Evolutionary conservation across 2,888 invertebrate species (phyloP), one percentile per base, ranked within the genome.

Genomic region (Venusia cambrica): DNA sequence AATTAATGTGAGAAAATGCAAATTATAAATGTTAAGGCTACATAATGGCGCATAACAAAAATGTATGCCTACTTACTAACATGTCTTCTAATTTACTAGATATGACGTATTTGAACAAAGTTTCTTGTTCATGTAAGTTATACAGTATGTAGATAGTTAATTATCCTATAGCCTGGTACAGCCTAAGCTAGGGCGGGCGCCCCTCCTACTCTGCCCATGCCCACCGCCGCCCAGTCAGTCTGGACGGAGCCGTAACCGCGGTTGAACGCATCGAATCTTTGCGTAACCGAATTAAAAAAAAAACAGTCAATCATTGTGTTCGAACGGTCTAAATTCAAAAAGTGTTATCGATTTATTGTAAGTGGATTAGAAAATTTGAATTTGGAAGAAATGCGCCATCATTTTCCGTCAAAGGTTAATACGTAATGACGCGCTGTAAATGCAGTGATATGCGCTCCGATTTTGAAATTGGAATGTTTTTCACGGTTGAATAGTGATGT

Each of bases 141-240:
- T 32, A 28, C 14, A 26, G 14, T 19, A 36, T 22, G 31, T 38
- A 38, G 51, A 54, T 54, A n/a, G n/a, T n/a, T n/a, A n/a, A n/a
- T n/a, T n/a, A 56, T 47, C 49, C 54, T 48, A 48, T 45, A 38
- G 41, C 38, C 42, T 50, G 48, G 48, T 51, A 46, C 48, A 51
- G 49, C 34, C 56, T 25, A 57, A 55, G 56, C 50, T 54, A 54
- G 63, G 63, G 63, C 62, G 70, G 63, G 58, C 57, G 61, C 57
- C 64, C 58, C 64, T 27, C 58, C 53, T 46, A 49, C 26, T 16
- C 26, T 26, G n/a, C 50, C 28, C 26, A 8, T 26, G n/a, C 50
- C 28, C 26, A 8, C 38, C 30, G 24, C 49, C 49, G 48, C 41
- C 44, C 48, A 37, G 42, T 31, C 70, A 72, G 72, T 73, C 59